Evolutionary conservation across 2,113 vertebrate genomes (phyloP).

Genomic region (Phrynosoma blainvillii): DNA sequence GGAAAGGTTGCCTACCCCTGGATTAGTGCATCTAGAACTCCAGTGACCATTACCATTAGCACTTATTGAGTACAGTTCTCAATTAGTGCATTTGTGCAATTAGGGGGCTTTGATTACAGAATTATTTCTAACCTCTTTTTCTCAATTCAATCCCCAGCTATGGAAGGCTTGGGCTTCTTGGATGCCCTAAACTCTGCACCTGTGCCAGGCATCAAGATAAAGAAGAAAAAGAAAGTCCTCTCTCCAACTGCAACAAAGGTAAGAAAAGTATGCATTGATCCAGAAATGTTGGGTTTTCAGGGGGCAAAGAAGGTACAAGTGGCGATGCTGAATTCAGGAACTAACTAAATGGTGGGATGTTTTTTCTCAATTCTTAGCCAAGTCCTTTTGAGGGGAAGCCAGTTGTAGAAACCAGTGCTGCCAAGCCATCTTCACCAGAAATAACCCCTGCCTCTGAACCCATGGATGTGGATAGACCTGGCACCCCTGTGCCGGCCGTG

Average conservation of each 20-base stretch:
- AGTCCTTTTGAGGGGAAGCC: slow-evolving; percentile 89
- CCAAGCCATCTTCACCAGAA: slow-evolving; percentile 89
- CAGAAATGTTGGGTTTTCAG: rapidly evolving
- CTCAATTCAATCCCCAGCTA: slow-evolving; percentile 75
- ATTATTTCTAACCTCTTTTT: neutral
- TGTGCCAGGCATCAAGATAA: slow-evolving; percentile 93
- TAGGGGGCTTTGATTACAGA: neutral
- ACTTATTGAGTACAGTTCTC: neutral
- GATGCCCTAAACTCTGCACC: slow-evolving; percentile 96
- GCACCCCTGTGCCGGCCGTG: slow-evolving; percentile 88
- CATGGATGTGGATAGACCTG: slow-evolving; percentile 86
- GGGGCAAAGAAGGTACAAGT: neutral
- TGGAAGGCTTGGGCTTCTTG: slow-evolving; percentile 92
- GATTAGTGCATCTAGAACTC: neutral
- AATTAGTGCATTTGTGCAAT: neutral
- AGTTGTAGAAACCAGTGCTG: slow-evolving; percentile 67
- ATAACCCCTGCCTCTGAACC: slow-evolving; percentile 72
- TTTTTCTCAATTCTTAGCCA: slow-evolving; percentile 64
- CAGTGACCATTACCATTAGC: too few relatives aligned
- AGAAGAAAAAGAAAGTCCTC: slow-evolving; percentile 93
- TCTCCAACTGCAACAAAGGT: slow-evolving; percentile 94
- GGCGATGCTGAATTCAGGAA: neutral
- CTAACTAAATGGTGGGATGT: neutral
- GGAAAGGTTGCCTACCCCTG: too few relatives aligned
- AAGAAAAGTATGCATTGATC: neutral